Percentiles rank a stretch among this genome's conserved stretches.
Evolutionary conservation across 2,888 invertebrate species (phyloP).

Genomic region (Pinctada fucata): DNA sequence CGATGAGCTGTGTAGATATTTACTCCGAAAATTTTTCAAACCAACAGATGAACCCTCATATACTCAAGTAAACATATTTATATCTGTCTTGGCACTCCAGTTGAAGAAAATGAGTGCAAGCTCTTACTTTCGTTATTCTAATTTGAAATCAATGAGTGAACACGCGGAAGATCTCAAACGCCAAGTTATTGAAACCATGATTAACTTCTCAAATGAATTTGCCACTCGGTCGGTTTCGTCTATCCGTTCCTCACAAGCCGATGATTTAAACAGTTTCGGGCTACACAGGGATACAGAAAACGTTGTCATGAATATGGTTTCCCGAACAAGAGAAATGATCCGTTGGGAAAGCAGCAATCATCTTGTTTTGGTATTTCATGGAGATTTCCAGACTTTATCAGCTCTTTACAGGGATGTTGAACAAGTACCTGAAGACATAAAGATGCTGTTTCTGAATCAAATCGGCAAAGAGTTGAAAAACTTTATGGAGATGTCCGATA

Average conservation of each 20-base stretch:
- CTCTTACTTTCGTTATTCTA: background rate
- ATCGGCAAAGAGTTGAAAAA: background rate
- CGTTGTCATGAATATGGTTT: no score
- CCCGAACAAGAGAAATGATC: background rate
- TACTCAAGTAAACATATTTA: constrained; percentile 17
- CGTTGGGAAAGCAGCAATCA: constrained; percentile 6
- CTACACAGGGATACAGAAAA: no score
- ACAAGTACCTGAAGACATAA: background rate
- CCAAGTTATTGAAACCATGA: no score
- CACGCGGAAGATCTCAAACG: no score
- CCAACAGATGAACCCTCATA: constrained; percentile 9
- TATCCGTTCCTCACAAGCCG: no score
- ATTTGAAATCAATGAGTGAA: background rate
- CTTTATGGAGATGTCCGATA: background rate
- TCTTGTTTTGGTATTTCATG: background rate
- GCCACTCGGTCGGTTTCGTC: no score
- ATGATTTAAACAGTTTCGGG: no score
- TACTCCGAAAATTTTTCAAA: background rate
- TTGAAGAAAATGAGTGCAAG: background rate
- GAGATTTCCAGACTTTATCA: background rate
- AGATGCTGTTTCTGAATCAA: background rate
- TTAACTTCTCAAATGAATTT: no score
- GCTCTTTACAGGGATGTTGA: background rate
- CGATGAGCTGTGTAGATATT: background rate
- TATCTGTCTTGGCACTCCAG: background rate